Base-by-base conservation (phyloP, 2,797 vertebrate species). In the Malacoctenus gilli region DNA sequence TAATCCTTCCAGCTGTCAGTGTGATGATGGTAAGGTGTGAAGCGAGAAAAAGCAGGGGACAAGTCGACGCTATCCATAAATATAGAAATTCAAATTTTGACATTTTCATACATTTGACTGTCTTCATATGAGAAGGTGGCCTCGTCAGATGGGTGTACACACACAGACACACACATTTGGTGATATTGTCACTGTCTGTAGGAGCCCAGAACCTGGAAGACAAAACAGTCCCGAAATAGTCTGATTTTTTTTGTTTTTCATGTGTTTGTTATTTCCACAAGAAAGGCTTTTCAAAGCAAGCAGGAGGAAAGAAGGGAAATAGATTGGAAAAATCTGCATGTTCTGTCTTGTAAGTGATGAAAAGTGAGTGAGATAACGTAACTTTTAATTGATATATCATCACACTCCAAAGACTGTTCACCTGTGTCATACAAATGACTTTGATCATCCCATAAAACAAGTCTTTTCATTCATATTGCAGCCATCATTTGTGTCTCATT, bases 261-360 rank as follows among this genome's bases (percentile, higher is more conserved):
- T 10, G 31, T 52, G 34, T 36, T 37, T 42, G 43, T 22, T 32
- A 42, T 14, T 22, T 62, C 2, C n/a, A n/a, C n/a, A n/a, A n/a
- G n/a, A n/a, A n/a, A n/a, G n/a, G 4, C 21, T 16, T 54, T 7
- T 38, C 21, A 1, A 28, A 7, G 9, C 22, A 28, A 59, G n/a
- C 30, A 19, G 31, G 8, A 14, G 50, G 19, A 41, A 19, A 36
- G 20, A 55, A 30, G 59, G 65, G 49, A 34, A 34, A 49, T 23
- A 57, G 14, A 62, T 47, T 65, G 14, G 60, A 54, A n/a, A n/a
- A n/a, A n/a, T n/a, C n/a, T n/a, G n/a, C n/a, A 14, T 28, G 11
- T 38, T 55, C 20, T 32, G 43, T 31, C 59, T 66, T 52, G 2
- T 4, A 43, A 43, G 12, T 8, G 28, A 21, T 19, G 28, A 12